Evolutionary conservation across 2,797 vertebrate species (phyloP).

Genomic region (Yasuhikotakia modesta): DNA sequence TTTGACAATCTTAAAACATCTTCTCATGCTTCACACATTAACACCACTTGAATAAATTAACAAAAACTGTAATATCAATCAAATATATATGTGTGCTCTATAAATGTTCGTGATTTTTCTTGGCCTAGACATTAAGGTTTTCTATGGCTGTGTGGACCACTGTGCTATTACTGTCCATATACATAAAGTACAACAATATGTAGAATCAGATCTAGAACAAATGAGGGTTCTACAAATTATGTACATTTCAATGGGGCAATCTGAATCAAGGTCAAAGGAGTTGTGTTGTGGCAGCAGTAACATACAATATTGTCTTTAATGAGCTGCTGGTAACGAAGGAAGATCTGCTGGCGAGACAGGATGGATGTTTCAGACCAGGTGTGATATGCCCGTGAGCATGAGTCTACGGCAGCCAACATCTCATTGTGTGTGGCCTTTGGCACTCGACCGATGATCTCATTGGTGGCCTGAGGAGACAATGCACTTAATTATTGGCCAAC

Average conservation of each 20-base stretch:
- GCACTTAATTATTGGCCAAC: slow-evolving; percentile 6
- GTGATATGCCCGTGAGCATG: slow-evolving; percentile 84
- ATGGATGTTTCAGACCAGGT: slow-evolving; percentile 91
- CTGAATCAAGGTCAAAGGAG: not conserved
- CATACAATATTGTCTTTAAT: slow-evolving; percentile 98
- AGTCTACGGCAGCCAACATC: slow-evolving; percentile 88
- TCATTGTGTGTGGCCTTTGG: slow-evolving; percentile 91
- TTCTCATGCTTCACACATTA: no score
- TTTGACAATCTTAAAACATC: not conserved
- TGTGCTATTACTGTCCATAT: no score
- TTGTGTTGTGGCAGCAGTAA: slow-evolving; percentile 22
- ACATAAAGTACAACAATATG: no score
- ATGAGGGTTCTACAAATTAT: no score
- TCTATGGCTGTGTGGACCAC: no score
- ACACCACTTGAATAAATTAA: not conserved
- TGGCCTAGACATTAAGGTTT: no score
- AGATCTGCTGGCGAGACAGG: slow-evolving; percentile 89
- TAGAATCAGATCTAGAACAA: no score
- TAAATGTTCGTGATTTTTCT: no score
- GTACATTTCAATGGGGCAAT: not conserved
- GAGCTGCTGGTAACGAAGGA: slow-evolving; percentile 93
- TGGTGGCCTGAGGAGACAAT: slow-evolving; percentile 83
- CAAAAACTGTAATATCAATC: not conserved
- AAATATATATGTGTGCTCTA: no score
- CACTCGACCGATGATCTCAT: slow-evolving; percentile 85